Conservation (phyloP, 2,797 vertebrate genomes). For the Notolepis coatsorum region DNA sequence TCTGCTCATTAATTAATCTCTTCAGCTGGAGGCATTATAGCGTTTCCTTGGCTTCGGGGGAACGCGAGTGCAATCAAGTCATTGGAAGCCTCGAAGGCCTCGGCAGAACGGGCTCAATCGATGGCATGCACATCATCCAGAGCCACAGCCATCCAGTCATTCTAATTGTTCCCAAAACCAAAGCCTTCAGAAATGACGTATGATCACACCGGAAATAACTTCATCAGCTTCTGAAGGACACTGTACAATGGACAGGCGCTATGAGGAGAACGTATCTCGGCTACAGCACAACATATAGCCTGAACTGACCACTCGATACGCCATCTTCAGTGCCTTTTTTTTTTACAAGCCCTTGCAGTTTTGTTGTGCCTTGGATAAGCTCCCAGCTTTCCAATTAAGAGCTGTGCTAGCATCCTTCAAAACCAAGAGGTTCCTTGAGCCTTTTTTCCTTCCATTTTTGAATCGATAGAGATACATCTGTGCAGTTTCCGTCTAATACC, state of each 20-base stretch:
- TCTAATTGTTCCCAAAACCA: constrained; percentile 10
- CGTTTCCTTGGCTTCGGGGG: background rate
- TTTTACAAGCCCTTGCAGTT: constrained; percentile 61
- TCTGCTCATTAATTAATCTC: constrained; percentile 8
- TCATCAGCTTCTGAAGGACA: constrained; percentile 49
- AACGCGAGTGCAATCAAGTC: constrained; percentile 26
- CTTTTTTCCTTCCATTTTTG: constrained; percentile 42
- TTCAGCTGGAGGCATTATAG: constrained; percentile 1
- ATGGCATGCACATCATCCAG: constrained; percentile 25
- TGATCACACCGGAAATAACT: constrained; percentile 39
- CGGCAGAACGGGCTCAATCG: background rate
- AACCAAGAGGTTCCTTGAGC: constrained; percentile 31
- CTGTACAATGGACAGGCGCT: constrained; percentile 38
- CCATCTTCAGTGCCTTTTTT: constrained; percentile 61
- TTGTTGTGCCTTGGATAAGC: constrained; percentile 61
- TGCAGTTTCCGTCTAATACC: too few relatives aligned
- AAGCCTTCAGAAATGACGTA: background rate
- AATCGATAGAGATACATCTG: constrained; percentile 33
- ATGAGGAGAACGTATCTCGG: constrained; percentile 58
- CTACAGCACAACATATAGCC: constrained; percentile 51
- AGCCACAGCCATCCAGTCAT: constrained; percentile 10
- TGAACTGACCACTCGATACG: constrained; percentile 54
- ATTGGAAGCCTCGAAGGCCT: constrained; percentile 10
- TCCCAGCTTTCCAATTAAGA: constrained; percentile 70
- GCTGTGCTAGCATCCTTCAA: constrained; percentile 48